Base-by-base conservation (phyloP, 2,113 vertebrate genomes). In the Myxocyprinus asiaticus region DNA sequence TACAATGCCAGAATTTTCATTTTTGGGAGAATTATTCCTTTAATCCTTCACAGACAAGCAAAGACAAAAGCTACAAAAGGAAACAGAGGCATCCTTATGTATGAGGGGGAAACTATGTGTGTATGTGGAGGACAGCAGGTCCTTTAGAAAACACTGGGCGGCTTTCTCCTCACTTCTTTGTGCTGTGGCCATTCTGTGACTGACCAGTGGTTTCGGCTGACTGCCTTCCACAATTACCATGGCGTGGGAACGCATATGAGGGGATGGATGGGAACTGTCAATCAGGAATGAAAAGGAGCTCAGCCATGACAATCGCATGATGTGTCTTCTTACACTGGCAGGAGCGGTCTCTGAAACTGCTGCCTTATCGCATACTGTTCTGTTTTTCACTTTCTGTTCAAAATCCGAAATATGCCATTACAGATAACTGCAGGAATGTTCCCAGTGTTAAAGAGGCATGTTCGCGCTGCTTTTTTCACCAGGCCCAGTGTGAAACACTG, bases 181-280 rank as follows among this genome's bases (percentile, higher is more conserved):
- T 92, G 84, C 85, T 77, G 45, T 73, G 83, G 82, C 67, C 7
- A 82, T 82, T 76, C 84, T 85, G 88, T 72, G 81, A 84, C 85
- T 89, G 89, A 89, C 86, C 89, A 88, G 84, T 83, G 88, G 90
- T 87, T 84, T 90, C 87, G 84, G 90, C 85, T 87, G 85, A 90
- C 85, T 86, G 87, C 83, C 88, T 87, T 83, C 78, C 77, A 89
- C 88, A 82, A 85, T 87, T 82, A 88, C 82, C 70, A 80, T 78
- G 87, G 87, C 86, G 87, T 91, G 88, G 90, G 87, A 91, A 89
- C 87, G 81, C 86, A 82, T 81, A 75, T 85, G 84, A 85, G 84
- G 87, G 77, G 80, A 85, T 82, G 85, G 80, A 85, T 78, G 55
- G 86, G 84, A 82, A 88, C 79, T 90, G 91, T 92, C 91, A 89